These are phyloP conservation scores for Lasioglossum oenotherae DNA, from an alignment of 2,888 invertebrate genomes.

Conservation along the genomic window DNA sequence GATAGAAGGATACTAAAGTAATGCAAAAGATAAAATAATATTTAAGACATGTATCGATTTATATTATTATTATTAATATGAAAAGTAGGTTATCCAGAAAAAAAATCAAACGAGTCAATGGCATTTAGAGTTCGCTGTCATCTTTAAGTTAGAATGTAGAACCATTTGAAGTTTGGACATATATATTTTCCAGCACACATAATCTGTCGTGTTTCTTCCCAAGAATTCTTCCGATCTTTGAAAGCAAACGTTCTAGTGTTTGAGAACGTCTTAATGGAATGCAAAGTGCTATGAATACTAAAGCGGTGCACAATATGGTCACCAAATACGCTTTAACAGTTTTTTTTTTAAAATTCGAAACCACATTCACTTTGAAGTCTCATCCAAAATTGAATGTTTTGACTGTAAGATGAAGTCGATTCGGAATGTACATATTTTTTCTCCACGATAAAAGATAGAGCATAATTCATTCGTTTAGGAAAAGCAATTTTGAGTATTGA, in stretches of 20 bases:
- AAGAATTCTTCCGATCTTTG: constrained; percentile 29
- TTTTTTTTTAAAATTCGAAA: neutral
- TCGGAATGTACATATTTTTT: neutral
- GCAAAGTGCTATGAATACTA: constrained; percentile 38
- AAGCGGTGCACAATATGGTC: constrained; percentile 22
- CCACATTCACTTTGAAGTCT: neutral
- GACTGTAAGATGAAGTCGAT: neutral
- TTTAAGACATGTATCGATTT: neutral
- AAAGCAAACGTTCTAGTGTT: constrained; percentile 35
- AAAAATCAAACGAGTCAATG: neutral
- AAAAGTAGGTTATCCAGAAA: neutral
- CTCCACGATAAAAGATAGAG: neutral
- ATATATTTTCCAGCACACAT: constrained; percentile 1
- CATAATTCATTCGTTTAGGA: neutral
- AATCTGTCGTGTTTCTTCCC: neutral
- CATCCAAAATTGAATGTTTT: neutral
- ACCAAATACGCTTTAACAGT: constrained; percentile 15
- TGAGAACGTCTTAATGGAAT: constrained; percentile 37
- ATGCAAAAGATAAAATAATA: neutral
- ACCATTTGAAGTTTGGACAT: neutral
- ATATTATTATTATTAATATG: too few relatives aligned
- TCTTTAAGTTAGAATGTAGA: neutral
- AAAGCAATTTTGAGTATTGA: neutral
- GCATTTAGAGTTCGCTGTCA: neutral
- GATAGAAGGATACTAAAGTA: neutral